Evolutionary conservation across 2,113 vertebrate species (phyloP), one percentile per base, ranked within the genome.

Genomic region (Cyprinodon tularosa): DNA sequence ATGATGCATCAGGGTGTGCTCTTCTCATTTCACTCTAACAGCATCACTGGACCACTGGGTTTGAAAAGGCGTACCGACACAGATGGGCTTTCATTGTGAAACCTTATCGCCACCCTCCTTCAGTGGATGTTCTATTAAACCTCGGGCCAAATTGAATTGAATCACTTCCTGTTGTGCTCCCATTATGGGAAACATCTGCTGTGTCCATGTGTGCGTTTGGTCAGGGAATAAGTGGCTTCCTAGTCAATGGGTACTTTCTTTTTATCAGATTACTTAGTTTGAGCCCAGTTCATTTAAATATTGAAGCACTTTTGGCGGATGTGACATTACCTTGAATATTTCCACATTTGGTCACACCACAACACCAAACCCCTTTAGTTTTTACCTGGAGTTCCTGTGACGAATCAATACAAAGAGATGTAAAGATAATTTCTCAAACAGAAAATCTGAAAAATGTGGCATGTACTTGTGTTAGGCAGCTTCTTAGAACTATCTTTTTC

Each of bases 71-170:
- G 68, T 69, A 62, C 4, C 69, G 81, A 74, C 82, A 80, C 92
- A 93, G 89, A 93, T 92, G 91, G 89, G 81, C 84, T 81, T 88
- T 82, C 82, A 77, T 63, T 81, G 81, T 89, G 91, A 93, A 91
- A 93, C 93, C 87, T 72, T 74, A 93, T 89, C 83, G 66, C 82
- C 57, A 86, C 84, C 76, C 77, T 72, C 81, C 71, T 84, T 81
- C 84, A 82, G 83, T 86, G 79, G 80, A 87, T 81, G 84, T 85
- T 74, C 90, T 87, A 85, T 92, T 90, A 93, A 85, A 86, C 90
- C 89, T 73, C 59, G 0, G 89, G 90, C 81, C 86, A 90, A 85
- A 87, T 82, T 76, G 80, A 90, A 90, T 91, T 57, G 80, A 83
- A 90, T 88, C 78, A 69, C 87, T 92, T 93, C 89, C 90, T 90